Evolutionary conservation across 2,888 invertebrate species (phyloP), one percentile per base, ranked within the genome.

Genomic region (Oligia strigilis): DNA sequence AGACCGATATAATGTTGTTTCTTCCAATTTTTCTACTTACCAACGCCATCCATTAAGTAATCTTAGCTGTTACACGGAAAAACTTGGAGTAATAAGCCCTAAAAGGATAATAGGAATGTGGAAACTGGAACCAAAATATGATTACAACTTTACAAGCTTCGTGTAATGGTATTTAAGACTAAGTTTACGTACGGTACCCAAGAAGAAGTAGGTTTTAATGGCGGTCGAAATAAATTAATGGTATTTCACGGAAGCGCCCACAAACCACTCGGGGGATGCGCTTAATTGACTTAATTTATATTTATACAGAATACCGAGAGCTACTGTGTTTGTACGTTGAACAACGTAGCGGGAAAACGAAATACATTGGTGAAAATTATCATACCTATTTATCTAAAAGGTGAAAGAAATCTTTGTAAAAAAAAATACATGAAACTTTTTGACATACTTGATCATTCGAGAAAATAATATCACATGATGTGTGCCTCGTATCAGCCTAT

Each of bases 221-320:
- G 88, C 77, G 81, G 84, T 79, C 70, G 76, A 89, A 88, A 88
- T 84, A 88, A 89, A 84, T 88, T 84, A 84, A 89, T 87, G 69
- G 77, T 78, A 83, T 88, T 86, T 85, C 83, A 80, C 72, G 77
- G 72, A 78, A 80, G 82, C 80, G 62, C 65, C 82, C 80, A 77
- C 79, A 81, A 80, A 78, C 84, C 75, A 74, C 86, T 62, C 75
- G 72, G 64, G 78, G 86, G 85, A 83, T 83, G 75, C 71, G 76
- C 80, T 79, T 75, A 88, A 79, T 83, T 88, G 86, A 84, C 77
- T 80, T 86, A 84, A 86, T 83, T 82, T 84, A 81, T 81, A 79
- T 80, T 72, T 73, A 82, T 80, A 77, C 73, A 64, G 3, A 77
- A 73, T 40, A 55, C 5, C 14, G 1, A 55, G 46, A 29, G 14